Percentiles rank a stretch among this genome's conserved stretches.
These are phyloP conservation scores for Fregetta grallaria DNA, from an alignment of 2,113 vertebrate species.

Conservation along the genomic window DNA sequence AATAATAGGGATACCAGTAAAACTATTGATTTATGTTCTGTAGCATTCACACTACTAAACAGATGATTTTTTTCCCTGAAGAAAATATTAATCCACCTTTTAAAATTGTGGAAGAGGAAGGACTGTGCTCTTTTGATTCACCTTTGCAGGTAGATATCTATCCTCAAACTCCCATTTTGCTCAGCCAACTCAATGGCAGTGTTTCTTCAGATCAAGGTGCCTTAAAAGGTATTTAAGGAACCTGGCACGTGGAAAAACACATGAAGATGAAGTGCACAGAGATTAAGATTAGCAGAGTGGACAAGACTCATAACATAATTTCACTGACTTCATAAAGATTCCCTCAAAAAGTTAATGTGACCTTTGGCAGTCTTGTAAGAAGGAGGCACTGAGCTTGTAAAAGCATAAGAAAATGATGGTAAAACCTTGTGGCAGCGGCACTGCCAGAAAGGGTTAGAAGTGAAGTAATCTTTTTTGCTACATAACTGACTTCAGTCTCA, in stretches of 20 bases:
- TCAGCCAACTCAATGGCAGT: not conserved
- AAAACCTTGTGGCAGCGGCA: not conserved
- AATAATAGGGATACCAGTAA: not conserved
- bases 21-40: constrained; percentile 25
- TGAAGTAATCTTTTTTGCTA: not conserved
- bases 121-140: not conserved
- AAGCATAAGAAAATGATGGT: not conserved
- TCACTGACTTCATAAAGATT: not conserved
- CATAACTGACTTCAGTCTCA: not conserved
- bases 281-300: not conserved
- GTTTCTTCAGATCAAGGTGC: not conserved
- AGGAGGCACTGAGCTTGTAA: not conserved
- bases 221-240: not conserved
- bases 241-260: not conserved
- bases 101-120: not conserved
- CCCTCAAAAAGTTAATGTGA: not conserved
- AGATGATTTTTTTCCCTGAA: not conserved
- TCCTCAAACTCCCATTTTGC: not conserved
- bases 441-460: not conserved
- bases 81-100: constrained; percentile 20
- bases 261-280: not conserved
- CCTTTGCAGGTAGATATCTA: not conserved
- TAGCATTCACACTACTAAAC: not conserved
- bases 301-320: not conserved
- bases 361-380: not conserved